Base-by-base conservation (phyloP, 2,888 invertebrate genomes). In the Hirtodrosophila cameraria region DNA sequence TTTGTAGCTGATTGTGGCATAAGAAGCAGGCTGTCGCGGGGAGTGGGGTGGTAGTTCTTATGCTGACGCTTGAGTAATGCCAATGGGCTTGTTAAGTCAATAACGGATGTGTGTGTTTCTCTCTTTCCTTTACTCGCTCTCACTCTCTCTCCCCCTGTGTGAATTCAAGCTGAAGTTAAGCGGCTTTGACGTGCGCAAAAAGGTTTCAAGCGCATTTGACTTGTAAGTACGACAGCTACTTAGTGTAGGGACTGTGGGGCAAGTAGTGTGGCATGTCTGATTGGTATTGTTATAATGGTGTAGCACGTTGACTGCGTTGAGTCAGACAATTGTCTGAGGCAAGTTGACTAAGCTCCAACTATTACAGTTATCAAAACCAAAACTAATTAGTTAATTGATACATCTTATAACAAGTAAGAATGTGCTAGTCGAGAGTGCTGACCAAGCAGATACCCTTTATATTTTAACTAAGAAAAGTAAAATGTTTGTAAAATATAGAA, bases 1-100 rank as follows among this genome's bases (percentile, higher is more conserved):
- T 60, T 59, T 54, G 54, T 41, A 25, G 23, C 27, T 23, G 33
- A 30, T 12, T n/a, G n/a, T n/a, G n/a, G 31, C 9, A 11, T 2
- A 20, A 13, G n/a, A 25, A 41, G 43, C 28, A 11, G 13, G 9
- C 23, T 16, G 25, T 1, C 15, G 12, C 4, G 8, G 12, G 11
- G 12, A 0, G 6, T 8, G 7, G 11, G 33, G 2, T 13, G 27
- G n/a, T 13, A n/a, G 6, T 39, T 33, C 35, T 55, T 27, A 45
- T 50, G 33, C 41, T 57, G 55, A 31, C 43, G 35, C 53, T 36
- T 57, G 53, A 50, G 50, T 64, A 55, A 69, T 57, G 59, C 48
- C 70, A 64, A 50, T 59, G 57, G 71, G 61, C 61, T 66, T 43
- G 64, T 61, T 71, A 71, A 64, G 78, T 68, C 71, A 62, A 59